Base-by-base conservation (phyloP, 2,797 vertebrate species). In the Mycteria americana region DNA sequence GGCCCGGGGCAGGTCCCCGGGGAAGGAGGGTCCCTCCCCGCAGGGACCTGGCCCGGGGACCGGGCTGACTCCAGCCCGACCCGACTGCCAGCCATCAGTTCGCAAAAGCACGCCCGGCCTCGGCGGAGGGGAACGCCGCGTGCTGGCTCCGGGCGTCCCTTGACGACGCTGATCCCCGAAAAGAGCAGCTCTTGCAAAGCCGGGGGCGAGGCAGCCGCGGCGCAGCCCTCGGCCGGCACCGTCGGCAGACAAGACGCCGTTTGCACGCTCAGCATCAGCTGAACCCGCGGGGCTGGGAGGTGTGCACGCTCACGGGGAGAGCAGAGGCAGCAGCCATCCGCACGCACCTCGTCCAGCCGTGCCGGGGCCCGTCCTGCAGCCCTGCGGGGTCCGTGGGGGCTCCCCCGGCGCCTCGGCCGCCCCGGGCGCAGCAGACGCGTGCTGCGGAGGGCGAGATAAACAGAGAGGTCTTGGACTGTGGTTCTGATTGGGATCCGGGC, bases 71-170 rank as follows among this genome's bases (percentile, higher is more conserved):
- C 19, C 57, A 51, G 30, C 30, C 39, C 5, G 2, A 10, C 18
- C 37, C 2, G 1, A 11, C 43, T 37, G 57, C 79, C 46, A 7
- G 35, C 41, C 7, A 8, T 16, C 11, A 2, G 13, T 13, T 12
- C 5, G 37, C 35, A 39, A 75, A 13, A 43, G 27, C 68, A 11
- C 9, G 39, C 39, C 23, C 2, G 1, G 31, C 23, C 35, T 21
- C 60, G 72, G 25, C 7, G 8, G 21, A 39, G 28, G 24, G 51
- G n/a, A 25, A 8, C 2, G 4, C 48, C 0, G 3, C 1, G 4
- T 2, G 3, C 53, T 13, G 64, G 21, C 25, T 25, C 17, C 13
- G 39, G 51, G 46, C 11, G 2, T 39, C 51, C 23, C 37, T 8
- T 19, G 16, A 12, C 19, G 37, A 24, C 3, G 48, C 18, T 30